Percentiles rank a stretch among this genome's conserved stretches.
phyloP scores from a whole-genome alignment of 1,140 invertebrate genomes.

The Cherax destructor region DNA sequence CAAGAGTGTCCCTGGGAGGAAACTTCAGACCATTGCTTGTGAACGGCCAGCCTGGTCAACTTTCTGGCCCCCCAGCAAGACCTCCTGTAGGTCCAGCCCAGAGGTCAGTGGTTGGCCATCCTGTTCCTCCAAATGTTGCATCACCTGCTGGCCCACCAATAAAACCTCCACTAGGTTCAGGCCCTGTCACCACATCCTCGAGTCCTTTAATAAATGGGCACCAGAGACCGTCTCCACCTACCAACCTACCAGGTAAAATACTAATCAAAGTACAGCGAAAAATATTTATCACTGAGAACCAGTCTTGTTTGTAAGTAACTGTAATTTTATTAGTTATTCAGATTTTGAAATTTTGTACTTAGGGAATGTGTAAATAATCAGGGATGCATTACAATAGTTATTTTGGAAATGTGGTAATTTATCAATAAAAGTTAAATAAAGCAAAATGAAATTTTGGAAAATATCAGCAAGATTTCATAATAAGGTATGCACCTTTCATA shows the following conservation, averaged over 20 bases:
- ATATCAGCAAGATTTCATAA: too few species aligned
- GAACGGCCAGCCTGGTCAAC: slow-evolving; percentile 33
- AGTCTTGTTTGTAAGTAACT: too few species aligned
- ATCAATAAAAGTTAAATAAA: too few species aligned
- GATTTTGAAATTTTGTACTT: too few species aligned
- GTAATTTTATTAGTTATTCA: too few species aligned
- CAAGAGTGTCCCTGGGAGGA: neutral
- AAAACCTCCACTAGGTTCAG: neutral
- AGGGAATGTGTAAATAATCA: too few species aligned
- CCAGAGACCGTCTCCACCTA: slow-evolving; percentile 31
- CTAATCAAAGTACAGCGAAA: too few species aligned
- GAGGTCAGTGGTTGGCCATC: neutral
- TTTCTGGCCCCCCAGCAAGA: neutral
- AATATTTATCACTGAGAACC: too few species aligned
- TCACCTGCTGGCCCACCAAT: neutral
- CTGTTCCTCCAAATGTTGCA: neutral
- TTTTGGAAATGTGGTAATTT: too few species aligned
- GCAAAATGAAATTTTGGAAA: too few species aligned
- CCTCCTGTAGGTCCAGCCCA: neutral
- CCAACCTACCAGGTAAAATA: slow-evolving; percentile 29
- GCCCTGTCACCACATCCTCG: neutral
- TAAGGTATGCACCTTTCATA: too few species aligned
- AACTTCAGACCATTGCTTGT: slow-evolving; percentile 11
- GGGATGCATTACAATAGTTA: too few species aligned
- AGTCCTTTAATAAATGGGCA: slow-evolving; percentile 41